These are phyloP conservation scores for Spialia ferax DNA, from an alignment of 2,888 invertebrate genomes.

Conservation along the genomic window DNA sequence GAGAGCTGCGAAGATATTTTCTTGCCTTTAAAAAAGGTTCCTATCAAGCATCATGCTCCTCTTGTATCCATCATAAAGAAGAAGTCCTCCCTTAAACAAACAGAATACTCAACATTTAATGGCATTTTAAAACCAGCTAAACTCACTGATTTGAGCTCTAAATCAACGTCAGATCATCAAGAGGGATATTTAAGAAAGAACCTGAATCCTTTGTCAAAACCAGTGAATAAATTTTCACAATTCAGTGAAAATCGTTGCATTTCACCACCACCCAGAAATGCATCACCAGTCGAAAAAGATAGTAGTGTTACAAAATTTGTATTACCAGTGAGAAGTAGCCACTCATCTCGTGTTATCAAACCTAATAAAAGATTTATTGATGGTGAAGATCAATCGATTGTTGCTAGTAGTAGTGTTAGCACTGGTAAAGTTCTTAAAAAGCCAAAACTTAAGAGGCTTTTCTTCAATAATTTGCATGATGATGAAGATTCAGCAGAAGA, in stretches of 20 bases:
- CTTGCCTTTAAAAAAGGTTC: constrained; percentile 85
- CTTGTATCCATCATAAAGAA: constrained; percentile 88
- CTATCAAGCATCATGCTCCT: constrained; percentile 87
- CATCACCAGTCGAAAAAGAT: constrained; percentile 74
- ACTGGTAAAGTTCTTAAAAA: constrained; percentile 81
- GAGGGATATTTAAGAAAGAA: constrained; percentile 80
- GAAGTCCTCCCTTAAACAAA: constrained; percentile 85
- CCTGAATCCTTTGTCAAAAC: constrained; percentile 78
- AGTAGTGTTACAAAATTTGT: constrained; percentile 88
- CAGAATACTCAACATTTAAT: constrained; percentile 86
- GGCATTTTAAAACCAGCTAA: constrained; percentile 88
- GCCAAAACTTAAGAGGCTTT: constrained; percentile 79
- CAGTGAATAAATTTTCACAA: constrained; percentile 80
- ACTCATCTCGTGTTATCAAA: constrained; percentile 95
- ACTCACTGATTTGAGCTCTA: constrained; percentile 87
- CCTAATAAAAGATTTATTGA: constrained; percentile 95
- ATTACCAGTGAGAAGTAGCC: constrained; percentile 92
- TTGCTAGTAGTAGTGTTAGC: constrained; percentile 55
- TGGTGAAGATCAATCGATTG: constrained; percentile 83
- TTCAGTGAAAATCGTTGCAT: constrained; percentile 77
- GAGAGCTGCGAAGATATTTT: constrained; percentile 88
- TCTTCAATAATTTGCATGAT: constrained; percentile 75
- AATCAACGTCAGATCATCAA: constrained; percentile 82
- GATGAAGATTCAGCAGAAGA: constrained; percentile 67
- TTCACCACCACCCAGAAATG: constrained; percentile 77